phyloP scores from a whole-genome alignment of 2,888 invertebrate species.

The Ligdia adustata region DNA sequence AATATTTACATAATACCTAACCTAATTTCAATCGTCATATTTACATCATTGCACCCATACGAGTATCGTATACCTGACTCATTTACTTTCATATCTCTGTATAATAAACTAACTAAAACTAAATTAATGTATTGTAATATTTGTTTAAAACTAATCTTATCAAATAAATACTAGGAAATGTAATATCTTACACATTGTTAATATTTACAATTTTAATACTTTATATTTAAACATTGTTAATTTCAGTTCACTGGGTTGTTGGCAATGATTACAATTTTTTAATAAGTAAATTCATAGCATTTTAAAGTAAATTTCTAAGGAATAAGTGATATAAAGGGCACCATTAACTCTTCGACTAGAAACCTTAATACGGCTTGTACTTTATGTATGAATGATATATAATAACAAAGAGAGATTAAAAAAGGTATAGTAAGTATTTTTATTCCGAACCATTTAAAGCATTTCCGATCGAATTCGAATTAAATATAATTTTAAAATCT shows the following conservation, averaged over 20 bases:
- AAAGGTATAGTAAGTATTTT: too few species aligned
- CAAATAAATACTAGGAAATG: too few species aligned
- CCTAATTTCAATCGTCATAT: too few species aligned
- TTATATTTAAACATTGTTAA: constrained; percentile 8
- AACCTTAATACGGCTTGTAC: constrained; percentile 19
- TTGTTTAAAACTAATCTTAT: constrained; percentile 10
- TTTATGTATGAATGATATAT: too few species aligned
- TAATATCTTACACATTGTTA: constrained; percentile 34
- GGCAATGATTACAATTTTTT: not conserved
- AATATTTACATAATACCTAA: too few species aligned
- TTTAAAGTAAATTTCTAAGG: not conserved
- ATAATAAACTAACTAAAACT: too few species aligned
- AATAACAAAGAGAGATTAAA: too few species aligned
- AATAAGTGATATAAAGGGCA: constrained; percentile 11
- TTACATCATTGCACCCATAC: constrained; percentile 40
- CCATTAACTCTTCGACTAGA: constrained; percentile 12
- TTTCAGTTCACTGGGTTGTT: constrained; percentile 6
- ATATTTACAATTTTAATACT: constrained; percentile 38
- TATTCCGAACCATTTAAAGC: too few species aligned
- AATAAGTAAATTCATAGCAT: not conserved
- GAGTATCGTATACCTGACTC: not conserved
- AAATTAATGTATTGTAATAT: too few species aligned
- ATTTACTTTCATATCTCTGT: too few species aligned
- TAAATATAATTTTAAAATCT: too few species aligned
- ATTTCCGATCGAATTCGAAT: too few species aligned